Conservation (phyloP, 2,797 vertebrate genomes). For the Mastacembelus armatus region DNA sequence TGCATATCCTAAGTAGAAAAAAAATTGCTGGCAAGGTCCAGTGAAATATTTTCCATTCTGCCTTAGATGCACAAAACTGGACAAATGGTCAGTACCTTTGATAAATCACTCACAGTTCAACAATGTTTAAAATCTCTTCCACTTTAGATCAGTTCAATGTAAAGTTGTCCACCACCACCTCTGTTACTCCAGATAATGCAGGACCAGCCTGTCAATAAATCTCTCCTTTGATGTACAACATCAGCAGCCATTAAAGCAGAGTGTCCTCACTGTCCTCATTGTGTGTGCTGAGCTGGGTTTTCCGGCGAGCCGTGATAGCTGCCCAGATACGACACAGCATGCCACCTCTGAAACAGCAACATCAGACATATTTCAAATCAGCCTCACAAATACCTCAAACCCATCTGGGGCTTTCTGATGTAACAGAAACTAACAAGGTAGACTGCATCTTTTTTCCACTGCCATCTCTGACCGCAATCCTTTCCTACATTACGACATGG, state of each 20-base stretch:
- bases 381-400: background rate
- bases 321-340: constrained; percentile 89
- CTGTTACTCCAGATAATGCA: constrained; percentile 31
- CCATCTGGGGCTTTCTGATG: background rate
- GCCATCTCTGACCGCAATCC: background rate
- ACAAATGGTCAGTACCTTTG: background rate
- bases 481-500: constrained; percentile 18
- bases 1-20: too few species aligned
- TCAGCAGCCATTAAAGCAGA: constrained; percentile 57
- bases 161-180: constrained; percentile 3
- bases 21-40: constrained; percentile 1
- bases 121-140: constrained; percentile 6
- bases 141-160: constrained; percentile 22
- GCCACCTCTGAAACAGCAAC: constrained; percentile 83
- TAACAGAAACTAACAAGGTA: constrained; percentile 19
- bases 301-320: constrained; percentile 79
- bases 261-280: constrained; percentile 74
- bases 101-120: constrained; percentile 32
- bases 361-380: background rate
- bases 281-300: constrained; percentile 61
- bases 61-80: background rate
- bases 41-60: background rate
- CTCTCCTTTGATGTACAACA: constrained; percentile 37
- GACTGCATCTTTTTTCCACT: background rate
- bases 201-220: constrained; percentile 65